These are phyloP conservation scores for Tenthredo notha DNA, from an alignment of 2,888 invertebrate genomes.

Conservation along the genomic window DNA sequence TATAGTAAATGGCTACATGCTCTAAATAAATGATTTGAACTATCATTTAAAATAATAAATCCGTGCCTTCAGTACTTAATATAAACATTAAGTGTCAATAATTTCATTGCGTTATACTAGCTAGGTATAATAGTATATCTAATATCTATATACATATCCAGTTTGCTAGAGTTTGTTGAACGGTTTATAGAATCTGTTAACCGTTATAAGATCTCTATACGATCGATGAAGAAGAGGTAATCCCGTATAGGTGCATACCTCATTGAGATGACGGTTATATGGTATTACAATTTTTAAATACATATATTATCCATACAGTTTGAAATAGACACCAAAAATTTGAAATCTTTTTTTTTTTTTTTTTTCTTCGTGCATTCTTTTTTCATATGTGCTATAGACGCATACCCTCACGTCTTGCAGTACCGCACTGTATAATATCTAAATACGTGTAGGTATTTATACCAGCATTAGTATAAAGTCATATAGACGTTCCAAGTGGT, in stretches of 20 bases:
- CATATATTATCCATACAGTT: background rate
- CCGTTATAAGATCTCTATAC: constrained; percentile 21
- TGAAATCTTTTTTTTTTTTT: too few relatives aligned
- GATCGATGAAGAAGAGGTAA: background rate
- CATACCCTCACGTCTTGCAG: background rate
- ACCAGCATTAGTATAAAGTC: background rate
- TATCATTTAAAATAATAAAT: background rate
- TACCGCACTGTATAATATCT: background rate
- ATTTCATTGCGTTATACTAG: background rate
- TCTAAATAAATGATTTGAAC: background rate
- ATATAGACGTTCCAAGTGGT: constrained; percentile 35
- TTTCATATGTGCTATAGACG: too few relatives aligned
- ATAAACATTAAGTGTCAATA: background rate
- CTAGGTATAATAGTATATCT: background rate
- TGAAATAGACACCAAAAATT: too few relatives aligned
- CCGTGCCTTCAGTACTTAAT: background rate
- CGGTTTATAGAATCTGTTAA: constrained; percentile 35
- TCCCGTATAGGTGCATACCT: background rate
- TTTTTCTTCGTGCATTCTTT: background rate
- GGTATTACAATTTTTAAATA: background rate
- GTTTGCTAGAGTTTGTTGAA: background rate
- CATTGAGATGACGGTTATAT: background rate
- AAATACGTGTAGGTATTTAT: background rate
- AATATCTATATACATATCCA: background rate
- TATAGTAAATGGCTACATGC: background rate